phyloP scores from a whole-genome alignment of 2,113 vertebrate species.

The Perca fluviatilis region DNA sequence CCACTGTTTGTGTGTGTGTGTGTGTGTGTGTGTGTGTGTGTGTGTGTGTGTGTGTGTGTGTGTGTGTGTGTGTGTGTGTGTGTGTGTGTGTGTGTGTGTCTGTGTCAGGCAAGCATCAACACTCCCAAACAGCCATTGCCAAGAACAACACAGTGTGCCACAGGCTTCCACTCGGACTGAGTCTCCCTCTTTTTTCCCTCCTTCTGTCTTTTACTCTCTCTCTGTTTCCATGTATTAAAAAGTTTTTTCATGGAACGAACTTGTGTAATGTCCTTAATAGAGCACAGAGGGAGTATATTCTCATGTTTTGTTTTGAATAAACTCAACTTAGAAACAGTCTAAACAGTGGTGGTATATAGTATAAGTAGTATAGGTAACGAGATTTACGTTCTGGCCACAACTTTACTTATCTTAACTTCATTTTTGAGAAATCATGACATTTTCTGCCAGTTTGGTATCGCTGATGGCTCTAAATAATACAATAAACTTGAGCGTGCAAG shows the following conservation, averaged over 20 bases:
- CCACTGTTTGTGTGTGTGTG: slow-evolving; percentile 20
- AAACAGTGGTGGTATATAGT: too few species aligned
- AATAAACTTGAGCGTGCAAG: neutral
- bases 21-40: slow-evolving; percentile 31
- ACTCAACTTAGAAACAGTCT: too few species aligned
- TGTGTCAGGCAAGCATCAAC: slow-evolving; percentile 54
- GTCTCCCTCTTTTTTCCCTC: slow-evolving; percentile 1
- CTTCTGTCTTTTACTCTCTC: slow-evolving; percentile 5
- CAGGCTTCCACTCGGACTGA: slow-evolving; percentile 31
- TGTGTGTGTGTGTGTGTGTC: slow-evolving; percentile 47
- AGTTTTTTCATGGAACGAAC: neutral
- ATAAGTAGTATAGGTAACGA: neutral
- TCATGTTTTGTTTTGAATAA: too few species aligned
- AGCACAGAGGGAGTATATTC: neutral
- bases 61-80: slow-evolving; percentile 30
- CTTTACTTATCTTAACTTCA: neutral
- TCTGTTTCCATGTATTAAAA: slow-evolving; percentile 10
- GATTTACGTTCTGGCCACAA: neutral
- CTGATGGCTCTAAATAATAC: neutral
- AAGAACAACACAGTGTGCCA: slow-evolving; percentile 55
- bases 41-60: too few species aligned
- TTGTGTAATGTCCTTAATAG: neutral
- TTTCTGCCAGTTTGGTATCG: too few species aligned
- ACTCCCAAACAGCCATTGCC: slow-evolving; percentile 52
- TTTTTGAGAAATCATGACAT: neutral